Base-by-base conservation (phyloP, 2,797 vertebrate species). In the Amniataba percoides region DNA sequence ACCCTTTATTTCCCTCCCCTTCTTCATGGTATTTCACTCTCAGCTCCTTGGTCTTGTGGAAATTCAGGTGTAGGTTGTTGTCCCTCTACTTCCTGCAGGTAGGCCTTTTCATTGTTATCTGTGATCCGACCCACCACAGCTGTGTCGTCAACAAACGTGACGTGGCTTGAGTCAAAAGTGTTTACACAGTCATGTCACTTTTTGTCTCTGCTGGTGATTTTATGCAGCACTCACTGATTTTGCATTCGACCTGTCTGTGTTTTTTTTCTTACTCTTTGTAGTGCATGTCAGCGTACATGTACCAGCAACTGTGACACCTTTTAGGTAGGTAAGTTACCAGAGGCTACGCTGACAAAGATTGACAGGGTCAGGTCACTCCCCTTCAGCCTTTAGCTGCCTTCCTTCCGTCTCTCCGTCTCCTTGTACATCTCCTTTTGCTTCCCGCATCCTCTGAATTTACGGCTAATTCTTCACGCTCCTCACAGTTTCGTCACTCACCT, bases 401-500 rank as follows among this genome's bases (percentile, higher is more conserved):
- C 65, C 71, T 87, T 84, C 81, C 67, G 71, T 80, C 64, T 61
- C 56, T 43, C 46, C 1, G 43, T 78, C 75, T 82, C 65, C 53
- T 43, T 48, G 65, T 60, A 66, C 74, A 67, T 74, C 49, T 69
- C 12, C 64, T 78, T 55, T 75, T 74, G 56, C 72, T 84, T 79
- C 77, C 69, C 46, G 25, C 25, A 81, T 34, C 49, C 63, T 46
- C 46, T 69, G 74, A 66, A 52, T 83, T 78, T 71, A 77, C 70
- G 72, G 67, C 42, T 23, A 51, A 55, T 78, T 81, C 74, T 77
- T 81, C 70, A 63, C 45, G 42, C 80, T 57, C 72, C 69, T 61
- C 51, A 52, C 78, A 61, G 74, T 85, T 31, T 86, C 90, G 61
- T 74, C 64, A 21, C 52, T 86, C 85, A 89, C 90, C 90, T 92